Evolutionary conservation across 2,797 vertebrate species (phyloP), one percentile per base, ranked within the genome.

Genomic region (Argyrosomus regius): DNA sequence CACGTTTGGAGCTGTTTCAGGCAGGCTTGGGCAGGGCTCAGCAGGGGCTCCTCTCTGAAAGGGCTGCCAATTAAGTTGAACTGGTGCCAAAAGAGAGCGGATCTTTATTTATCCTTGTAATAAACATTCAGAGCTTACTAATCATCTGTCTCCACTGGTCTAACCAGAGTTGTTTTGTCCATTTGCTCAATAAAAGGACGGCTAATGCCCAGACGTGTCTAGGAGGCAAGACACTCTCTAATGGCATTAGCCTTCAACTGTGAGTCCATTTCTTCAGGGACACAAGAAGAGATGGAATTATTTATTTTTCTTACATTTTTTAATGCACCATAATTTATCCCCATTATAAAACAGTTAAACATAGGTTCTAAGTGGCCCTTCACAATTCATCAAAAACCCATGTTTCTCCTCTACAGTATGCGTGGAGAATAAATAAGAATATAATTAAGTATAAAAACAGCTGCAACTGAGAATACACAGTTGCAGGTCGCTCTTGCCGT

Each of bases 91-190:
- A 81, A 61, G 87, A 89, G 88, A 92, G 82, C 77, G 64, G 87
- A 88, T 93, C 89, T 94, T 92, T 94, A 93, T 95, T 93, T 93
- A 90, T 93, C 91, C 87, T 78, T 73, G 75, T 91, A 91, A 92
- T 92, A 93, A 94, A 92, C 89, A 90, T 92, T 92, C 82, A 20
- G 82, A 88, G 89, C 87, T 88, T 79, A 88, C 87, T 94, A 85
- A 92, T 92, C 90, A 83, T 88, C 78, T 26, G 67, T 85, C 82
- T 90, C 57, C 78, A 61, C 75, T 85, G 87, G 90, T 78, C 83
- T 43, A 64, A 86, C 52, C 72, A 3, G 39, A 76, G 59, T 85
- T 84, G 72, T 81, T 89, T 91, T 89, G 84, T 88, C 80, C 84
- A 78, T 91, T 88, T 87, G 72, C 70, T 86, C 66, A 79, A 83